A percentile compares a stretch with the other conserved stretches of the same genome.
These are phyloP conservation scores for Zootoca vivipara DNA, from an alignment of 2,113 vertebrate genomes.

Conservation along the genomic window DNA sequence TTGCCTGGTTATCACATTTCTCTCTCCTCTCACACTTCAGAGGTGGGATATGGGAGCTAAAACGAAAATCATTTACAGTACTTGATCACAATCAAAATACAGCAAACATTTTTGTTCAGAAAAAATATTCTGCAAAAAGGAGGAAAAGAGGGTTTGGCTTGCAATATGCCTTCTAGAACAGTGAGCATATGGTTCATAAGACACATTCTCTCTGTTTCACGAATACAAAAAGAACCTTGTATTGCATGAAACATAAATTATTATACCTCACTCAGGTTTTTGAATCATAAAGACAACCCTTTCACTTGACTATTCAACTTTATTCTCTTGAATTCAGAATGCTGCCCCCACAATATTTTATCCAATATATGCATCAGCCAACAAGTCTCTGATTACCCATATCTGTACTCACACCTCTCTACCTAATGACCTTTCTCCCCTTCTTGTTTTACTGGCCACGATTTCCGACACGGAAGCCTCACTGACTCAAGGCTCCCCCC, in stretches of 20 bases:
- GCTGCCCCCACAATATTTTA: not conserved
- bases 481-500: not conserved
- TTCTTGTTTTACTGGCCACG: not conserved
- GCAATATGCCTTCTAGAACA: no score
- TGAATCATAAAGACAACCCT: not conserved
- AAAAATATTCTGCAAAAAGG: not conserved
- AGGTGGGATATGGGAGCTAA: not conserved
- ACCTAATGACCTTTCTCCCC: not conserved
- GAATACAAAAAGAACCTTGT: not conserved
- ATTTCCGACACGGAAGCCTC: not conserved
- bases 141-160: not conserved
- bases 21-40: not conserved
- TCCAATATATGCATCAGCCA: not conserved
- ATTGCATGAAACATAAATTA: fast-evolving
- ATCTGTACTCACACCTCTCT: not conserved
- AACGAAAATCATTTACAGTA: not conserved
- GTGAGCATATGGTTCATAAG: not conserved
- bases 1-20: not conserved
- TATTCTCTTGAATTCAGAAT: not conserved
- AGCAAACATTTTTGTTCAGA: not conserved
- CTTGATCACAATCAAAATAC: not conserved
- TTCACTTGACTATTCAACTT: not conserved
- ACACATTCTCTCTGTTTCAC: not conserved
- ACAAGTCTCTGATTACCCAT: not conserved
- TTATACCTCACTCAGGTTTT: not conserved